Evolutionary conservation across 2,797 vertebrate species (phyloP).

Genomic region (Buphagus erythrorhynchus): DNA sequence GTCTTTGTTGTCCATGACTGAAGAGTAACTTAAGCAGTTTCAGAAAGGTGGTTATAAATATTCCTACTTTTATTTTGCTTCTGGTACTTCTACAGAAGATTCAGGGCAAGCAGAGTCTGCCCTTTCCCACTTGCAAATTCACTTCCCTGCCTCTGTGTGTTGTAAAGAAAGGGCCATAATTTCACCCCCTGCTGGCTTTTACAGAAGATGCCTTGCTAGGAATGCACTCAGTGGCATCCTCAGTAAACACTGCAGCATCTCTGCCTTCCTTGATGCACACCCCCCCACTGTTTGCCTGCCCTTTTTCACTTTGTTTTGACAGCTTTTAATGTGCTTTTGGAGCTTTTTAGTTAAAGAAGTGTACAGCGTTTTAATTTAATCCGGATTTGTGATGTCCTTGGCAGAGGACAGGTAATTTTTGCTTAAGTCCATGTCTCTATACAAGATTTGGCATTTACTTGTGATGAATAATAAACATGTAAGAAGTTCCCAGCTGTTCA

Average conservation of each 20-base stretch:
- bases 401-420: not conserved
- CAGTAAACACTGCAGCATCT: not conserved
- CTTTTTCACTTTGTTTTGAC: constrained; percentile 47
- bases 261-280: not conserved
- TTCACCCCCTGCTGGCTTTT: not conserved
- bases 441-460: not conserved
- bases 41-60: not conserved
- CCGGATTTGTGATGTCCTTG: not conserved
- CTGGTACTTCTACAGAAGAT: not conserved
- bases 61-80: not conserved
- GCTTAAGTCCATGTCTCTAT: not conserved
- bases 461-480: not conserved
- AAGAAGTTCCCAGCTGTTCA: not conserved
- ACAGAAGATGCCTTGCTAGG: not conserved
- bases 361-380: not conserved
- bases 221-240: not conserved
- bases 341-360: not conserved
- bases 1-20: not conserved
- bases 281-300: not conserved
- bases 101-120: not conserved
- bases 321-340: not conserved
- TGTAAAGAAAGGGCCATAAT: not conserved
- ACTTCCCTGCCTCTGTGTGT: not conserved
- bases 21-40: not conserved
- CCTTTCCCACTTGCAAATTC: not conserved